Conservation (phyloP, 64 coral and sea anemone species). For the Cladopsammia gracilis region DNA sequence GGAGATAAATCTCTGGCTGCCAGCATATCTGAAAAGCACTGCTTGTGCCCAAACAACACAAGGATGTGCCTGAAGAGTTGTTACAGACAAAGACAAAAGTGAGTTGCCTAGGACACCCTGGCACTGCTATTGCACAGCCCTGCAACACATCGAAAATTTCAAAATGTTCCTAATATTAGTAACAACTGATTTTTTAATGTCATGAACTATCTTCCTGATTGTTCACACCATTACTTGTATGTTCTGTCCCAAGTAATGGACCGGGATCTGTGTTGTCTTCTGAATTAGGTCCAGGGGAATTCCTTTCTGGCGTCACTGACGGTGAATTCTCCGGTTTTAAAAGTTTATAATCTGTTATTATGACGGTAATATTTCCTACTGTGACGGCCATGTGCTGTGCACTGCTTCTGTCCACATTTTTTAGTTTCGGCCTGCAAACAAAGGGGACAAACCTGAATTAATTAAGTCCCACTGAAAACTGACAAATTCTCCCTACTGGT, state of each 20-base stretch:
- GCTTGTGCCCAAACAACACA: no score
- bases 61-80: no score
- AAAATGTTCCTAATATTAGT: constrained; percentile 33
- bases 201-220: constrained; percentile 84
- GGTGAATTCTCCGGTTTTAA: constrained; percentile 86
- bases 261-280: constrained; percentile 63
- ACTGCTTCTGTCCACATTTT: constrained; percentile 94
- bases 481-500: no score
- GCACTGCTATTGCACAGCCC: no score
- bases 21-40: no score
- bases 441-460: not conserved
- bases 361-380: constrained; percentile 95
- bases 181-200: constrained; percentile 15
- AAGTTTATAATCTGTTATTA: constrained; percentile 98
- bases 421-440: constrained; percentile 82
- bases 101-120: no score
- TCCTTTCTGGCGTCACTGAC: constrained; percentile 78
- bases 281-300: constrained; percentile 45
- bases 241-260: constrained; percentile 57
- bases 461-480: not conserved
- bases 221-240: constrained; percentile 70
- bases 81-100: not conserved
- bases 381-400: constrained; percentile 97
- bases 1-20: no score
- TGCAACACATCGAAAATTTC: not conserved